Percentiles rank a stretch among this genome's conserved stretches.
These are phyloP conservation scores for Blennius ocellaris DNA, from an alignment of 2,113 vertebrate species.

Conservation along the genomic window DNA sequence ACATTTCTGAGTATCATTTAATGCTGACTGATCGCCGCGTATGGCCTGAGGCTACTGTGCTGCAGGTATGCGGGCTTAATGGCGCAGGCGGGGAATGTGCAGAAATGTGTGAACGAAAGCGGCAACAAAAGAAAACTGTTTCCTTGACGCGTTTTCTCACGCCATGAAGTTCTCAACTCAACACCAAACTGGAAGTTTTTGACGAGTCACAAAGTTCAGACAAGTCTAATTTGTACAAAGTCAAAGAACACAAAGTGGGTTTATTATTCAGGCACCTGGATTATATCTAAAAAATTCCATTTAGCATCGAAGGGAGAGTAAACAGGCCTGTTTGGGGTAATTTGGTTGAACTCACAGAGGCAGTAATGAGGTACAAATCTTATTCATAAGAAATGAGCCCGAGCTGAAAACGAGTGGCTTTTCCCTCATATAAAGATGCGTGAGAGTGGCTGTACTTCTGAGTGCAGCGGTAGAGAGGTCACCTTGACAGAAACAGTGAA, in stretches of 20 bases:
- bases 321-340: slow-evolving; percentile 56
- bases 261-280: not conserved
- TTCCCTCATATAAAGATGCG: slow-evolving; percentile 14
- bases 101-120: slow-evolving; percentile 23
- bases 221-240: not conserved
- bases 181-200: slow-evolving; percentile 4
- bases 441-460: slow-evolving; percentile 11
- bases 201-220: slow-evolving; percentile 10
- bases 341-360: slow-evolving; percentile 35
- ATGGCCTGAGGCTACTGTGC: slow-evolving; percentile 23
- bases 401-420: slow-evolving; percentile 14
- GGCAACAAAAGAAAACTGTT: slow-evolving; percentile 31
- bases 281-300: not conserved
- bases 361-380: slow-evolving; percentile 63
- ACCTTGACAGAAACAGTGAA: slow-evolving; percentile 24
- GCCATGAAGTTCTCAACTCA: slow-evolving; percentile 12
- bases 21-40: slow-evolving; percentile 22
- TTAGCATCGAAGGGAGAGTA: slow-evolving; percentile 13
- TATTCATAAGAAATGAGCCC: slow-evolving; percentile 61
- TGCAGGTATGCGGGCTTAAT: slow-evolving; percentile 49
- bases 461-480: slow-evolving; percentile 12
- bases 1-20: slow-evolving; percentile 23
- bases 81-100: slow-evolving; percentile 54
- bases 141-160: slow-evolving; percentile 61
- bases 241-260: not conserved